Evolutionary conservation across 2,888 invertebrate species (phyloP).

Genomic region (Drosophila glabriapex): DNA sequence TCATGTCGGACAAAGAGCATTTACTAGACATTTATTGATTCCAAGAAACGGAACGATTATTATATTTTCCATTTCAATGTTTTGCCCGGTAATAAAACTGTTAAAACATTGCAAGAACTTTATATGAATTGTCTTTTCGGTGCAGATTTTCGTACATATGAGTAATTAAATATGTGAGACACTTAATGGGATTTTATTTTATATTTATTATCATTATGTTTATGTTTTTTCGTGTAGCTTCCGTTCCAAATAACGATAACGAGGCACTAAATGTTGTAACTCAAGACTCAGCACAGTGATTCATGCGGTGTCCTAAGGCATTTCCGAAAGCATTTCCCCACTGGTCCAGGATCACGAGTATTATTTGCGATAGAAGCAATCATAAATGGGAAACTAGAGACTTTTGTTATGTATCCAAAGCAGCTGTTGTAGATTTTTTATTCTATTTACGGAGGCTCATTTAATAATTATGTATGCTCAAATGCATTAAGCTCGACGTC

Average conservation of each 20-base stretch:
- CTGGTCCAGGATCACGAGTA: not conserved
- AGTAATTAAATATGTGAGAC: conserved; percentile 8
- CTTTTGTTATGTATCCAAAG: not conserved
- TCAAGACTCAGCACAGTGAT: conserved; percentile 5
- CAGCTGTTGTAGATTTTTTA: not conserved
- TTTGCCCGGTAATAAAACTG: conserved; percentile 10
- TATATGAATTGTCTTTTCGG: not conserved
- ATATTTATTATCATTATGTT: not conserved
- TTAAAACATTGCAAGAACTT: not conserved
- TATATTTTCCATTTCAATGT: not conserved
- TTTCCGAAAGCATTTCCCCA: not conserved
- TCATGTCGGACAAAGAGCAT: conserved; percentile 53
- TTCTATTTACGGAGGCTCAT: conserved; percentile 9
- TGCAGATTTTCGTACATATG: not conserved
- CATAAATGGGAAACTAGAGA: not conserved
- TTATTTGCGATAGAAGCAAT: not conserved
- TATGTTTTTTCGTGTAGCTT: not conserved
- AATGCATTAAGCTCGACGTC: conserved; percentile 25
- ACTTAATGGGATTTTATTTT: not conserved
- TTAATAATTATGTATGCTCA: conserved; percentile 42
- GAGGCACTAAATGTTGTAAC: conserved; percentile 16
- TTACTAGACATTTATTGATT: conserved; percentile 35
- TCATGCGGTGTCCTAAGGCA: not conserved
- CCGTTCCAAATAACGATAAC: conserved; percentile 19
- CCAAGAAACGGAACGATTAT: conserved; percentile 39